Conservation (phyloP, 2,113 vertebrate species). For the Carassius gibelio region DNA sequence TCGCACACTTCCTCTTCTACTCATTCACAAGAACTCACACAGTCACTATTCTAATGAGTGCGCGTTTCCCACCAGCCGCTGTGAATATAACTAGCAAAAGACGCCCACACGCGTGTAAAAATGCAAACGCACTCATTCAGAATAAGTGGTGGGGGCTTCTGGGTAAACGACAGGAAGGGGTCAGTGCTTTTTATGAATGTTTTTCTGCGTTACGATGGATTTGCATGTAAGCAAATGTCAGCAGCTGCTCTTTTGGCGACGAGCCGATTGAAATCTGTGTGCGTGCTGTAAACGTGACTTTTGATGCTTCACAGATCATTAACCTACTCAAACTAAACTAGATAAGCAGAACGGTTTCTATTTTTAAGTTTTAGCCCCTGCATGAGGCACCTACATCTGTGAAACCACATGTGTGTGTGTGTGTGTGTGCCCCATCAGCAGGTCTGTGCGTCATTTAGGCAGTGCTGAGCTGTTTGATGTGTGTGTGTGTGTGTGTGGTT, state of each 20-base stretch:
- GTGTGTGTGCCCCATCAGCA: not conserved
- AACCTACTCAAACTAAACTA: not conserved
- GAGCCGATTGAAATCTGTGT: not conserved
- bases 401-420: not conserved
- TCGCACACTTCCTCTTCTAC: constrained; percentile 8
- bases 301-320: not conserved
- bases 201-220: not conserved
- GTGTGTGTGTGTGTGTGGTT: constrained; percentile 27
- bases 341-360: too few species aligned
- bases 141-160: not conserved
- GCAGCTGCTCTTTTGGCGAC: not conserved
- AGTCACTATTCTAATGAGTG: constrained; percentile 2
- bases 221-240: not conserved
- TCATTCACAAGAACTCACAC: constrained; percentile 26
- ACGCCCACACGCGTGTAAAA: not conserved
- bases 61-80: constrained; percentile 7
- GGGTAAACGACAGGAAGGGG: not conserved
- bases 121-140: constrained; percentile 4
- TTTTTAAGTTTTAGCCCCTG: not conserved
- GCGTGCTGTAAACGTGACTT: not conserved
- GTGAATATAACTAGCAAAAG: not conserved
- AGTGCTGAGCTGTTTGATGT: not conserved
- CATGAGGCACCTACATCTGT: not conserved
- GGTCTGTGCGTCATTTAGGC: constrained; percentile 9
- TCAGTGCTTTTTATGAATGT: constrained; percentile 65